Base-by-base conservation (phyloP, 2,113 vertebrate species). In the Sander vitreus region DNA sequence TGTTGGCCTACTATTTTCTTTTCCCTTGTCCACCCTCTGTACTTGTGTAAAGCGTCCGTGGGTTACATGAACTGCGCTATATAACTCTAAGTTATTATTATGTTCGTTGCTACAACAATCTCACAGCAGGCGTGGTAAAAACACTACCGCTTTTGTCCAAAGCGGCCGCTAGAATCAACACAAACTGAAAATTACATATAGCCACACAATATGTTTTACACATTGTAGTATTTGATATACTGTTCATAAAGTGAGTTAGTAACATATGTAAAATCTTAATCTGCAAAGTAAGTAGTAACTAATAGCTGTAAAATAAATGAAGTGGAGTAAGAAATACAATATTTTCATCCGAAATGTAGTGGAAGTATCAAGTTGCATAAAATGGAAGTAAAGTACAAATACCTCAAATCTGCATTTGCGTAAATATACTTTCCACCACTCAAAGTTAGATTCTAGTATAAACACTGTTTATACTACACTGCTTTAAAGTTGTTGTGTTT, bases 401-500 rank as follows among this genome's bases (percentile, higher is more conserved):
- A 48, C n/a, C n/a, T 25, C 12, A 47, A 47, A 23, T n/a, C 25
- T 64, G 11, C 7, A 36, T 36, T 36, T 36, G 7, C 1, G 6
- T 36, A 30, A 30, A 30, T 30, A 30, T 54, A 54, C 51, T 54
- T 36, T 36, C 7, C 7, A 36, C 18, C 23, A 3, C 16, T 59
- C 36, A 6, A 18, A 60, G 59, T 39, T 21, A 2, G 9, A 21
- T 18, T n/a, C 10, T 54, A 54, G 23, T 76, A 33, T 60, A 60
- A 80, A 73, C 11, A 5, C 13, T 45, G 23, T n/a, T n/a, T n/a
- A n/a, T n/a, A n/a, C n/a, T n/a, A n/a, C n/a, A n/a, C n/a, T n/a
- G n/a, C n/a, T n/a, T n/a, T n/a, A n/a, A n/a, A 68, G 67, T 43
- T 45, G 45, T 55, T 45, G 68, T 63, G 68, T 63, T 48, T 4